Conservation (phyloP, 2,888 invertebrate species). For the Cyclophora albipunctata region DNA sequence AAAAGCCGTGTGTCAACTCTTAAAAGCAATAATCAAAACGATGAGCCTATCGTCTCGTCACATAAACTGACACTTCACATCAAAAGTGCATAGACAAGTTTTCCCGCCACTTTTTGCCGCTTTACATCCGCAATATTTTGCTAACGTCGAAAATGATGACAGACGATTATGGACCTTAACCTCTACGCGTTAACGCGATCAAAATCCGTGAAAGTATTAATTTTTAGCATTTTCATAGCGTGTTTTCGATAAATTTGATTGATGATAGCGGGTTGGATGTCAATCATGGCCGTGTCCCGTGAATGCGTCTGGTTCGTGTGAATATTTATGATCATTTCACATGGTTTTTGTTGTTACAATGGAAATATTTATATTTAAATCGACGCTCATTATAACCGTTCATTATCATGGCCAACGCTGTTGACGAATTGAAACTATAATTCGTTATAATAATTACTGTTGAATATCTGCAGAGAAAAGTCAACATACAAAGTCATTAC, state of each 20-base stretch:
- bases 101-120: slow-evolving; percentile 42
- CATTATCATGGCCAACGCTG: too few species aligned
- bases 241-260: slow-evolving; percentile 52
- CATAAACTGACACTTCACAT: slow-evolving; percentile 33
- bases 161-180: slow-evolving; percentile 14
- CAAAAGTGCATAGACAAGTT: slow-evolving; percentile 61
- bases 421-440: too few species aligned
- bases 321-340: slow-evolving; percentile 63
- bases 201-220: slow-evolving; percentile 21
- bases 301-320: slow-evolving; percentile 52
- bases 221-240: slow-evolving; percentile 36
- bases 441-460: too few species aligned
- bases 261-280: slow-evolving; percentile 59
- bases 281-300: slow-evolving; percentile 55
- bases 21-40: slow-evolving; percentile 43
- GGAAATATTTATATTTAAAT: too few species aligned
- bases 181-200: slow-evolving; percentile 8
- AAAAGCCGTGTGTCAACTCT: slow-evolving; percentile 33
- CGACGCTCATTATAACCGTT: too few species aligned
- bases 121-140: slow-evolving; percentile 9
- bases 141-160: slow-evolving; percentile 10
- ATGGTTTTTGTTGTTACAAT: slow-evolving; percentile 27
- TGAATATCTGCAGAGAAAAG: too few species aligned
- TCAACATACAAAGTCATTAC: too few species aligned
- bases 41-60: slow-evolving; percentile 37